Conservation (phyloP, 2,888 invertebrate species). For the Cenopis cana region DNA sequence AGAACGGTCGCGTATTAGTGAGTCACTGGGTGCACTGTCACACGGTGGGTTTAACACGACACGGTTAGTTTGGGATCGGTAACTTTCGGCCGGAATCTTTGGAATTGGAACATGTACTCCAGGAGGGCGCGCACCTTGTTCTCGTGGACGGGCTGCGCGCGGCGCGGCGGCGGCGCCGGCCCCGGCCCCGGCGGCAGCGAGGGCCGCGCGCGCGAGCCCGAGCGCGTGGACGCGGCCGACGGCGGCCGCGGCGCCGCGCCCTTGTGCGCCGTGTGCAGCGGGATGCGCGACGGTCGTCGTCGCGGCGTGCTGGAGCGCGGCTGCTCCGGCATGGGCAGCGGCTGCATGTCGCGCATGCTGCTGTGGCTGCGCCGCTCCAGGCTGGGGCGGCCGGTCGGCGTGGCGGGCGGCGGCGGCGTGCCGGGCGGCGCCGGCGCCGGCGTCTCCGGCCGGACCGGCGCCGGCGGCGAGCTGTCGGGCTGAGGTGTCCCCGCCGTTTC, state of each 20-base stretch:
- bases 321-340: constrained; percentile 77
- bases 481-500: constrained; percentile 45
- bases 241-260: constrained; percentile 85
- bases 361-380: constrained; percentile 60
- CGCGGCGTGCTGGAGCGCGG: constrained; percentile 73
- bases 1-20: constrained; percentile 52
- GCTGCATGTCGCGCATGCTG: constrained; percentile 80
- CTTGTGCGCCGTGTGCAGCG: constrained; percentile 83
- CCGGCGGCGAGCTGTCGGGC: constrained; percentile 52
- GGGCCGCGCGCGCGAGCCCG: constrained; percentile 61
- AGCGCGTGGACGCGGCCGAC: constrained; percentile 81
- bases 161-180: constrained; percentile 62
- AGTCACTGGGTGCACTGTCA: constrained; percentile 66
- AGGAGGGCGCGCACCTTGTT: constrained; percentile 90
- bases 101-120: constrained; percentile 82
- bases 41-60: constrained; percentile 65
- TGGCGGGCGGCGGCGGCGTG: constrained; percentile 44
- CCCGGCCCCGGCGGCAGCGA: constrained; percentile 53
- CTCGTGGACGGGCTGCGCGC: constrained; percentile 71
- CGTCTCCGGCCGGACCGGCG: constrained; percentile 48
- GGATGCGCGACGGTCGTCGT: constrained; percentile 87
- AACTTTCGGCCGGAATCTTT: constrained; percentile 50
- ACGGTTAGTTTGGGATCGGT: constrained; percentile 45
- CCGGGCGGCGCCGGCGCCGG: constrained; percentile 48
- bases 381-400: constrained; percentile 53